A percentile compares a stretch with the other conserved stretches of the same genome.
These are phyloP conservation scores for Sigmodon hispidus DNA, from an alignment of 2,113 vertebrate genomes.

Conservation along the genomic window DNA sequence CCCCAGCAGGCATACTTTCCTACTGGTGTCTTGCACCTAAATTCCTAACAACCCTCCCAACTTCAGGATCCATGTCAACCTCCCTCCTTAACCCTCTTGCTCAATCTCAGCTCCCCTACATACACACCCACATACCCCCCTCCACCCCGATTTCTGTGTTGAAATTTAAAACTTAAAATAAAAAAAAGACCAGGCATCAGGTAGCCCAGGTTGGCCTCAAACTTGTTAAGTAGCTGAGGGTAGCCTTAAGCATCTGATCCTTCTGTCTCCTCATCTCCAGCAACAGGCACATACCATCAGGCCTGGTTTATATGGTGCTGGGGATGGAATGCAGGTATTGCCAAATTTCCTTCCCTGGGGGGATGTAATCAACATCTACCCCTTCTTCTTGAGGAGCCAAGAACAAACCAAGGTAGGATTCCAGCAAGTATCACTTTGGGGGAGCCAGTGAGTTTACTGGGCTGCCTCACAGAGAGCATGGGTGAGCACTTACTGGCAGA, in stretches of 20 bases:
- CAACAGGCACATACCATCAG: background rate
- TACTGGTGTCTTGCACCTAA: background rate
- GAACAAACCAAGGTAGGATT: background rate
- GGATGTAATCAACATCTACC: background rate
- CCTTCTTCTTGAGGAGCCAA: background rate
- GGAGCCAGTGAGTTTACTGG: background rate
- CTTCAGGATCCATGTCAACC: background rate
- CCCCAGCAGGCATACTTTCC: background rate
- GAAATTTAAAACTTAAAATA: background rate
- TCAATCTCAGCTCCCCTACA: background rate
- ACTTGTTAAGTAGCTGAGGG: background rate
- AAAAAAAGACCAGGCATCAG: background rate
- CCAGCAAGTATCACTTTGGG: background rate
- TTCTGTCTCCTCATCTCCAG: background rate
- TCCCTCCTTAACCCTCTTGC: background rate
- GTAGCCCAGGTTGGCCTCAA: background rate
- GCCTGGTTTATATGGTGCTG: background rate
- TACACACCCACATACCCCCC: no score
- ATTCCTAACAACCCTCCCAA: background rate
- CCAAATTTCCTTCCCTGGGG: background rate
- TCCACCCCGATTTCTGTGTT: no score
- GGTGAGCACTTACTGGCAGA: background rate
- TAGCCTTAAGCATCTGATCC: background rate
- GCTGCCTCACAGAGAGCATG: background rate
- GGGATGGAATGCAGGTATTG: background rate